Base-by-base conservation (phyloP, 92 coral and sea anemone species). In the Heliopora coerulea region DNA sequence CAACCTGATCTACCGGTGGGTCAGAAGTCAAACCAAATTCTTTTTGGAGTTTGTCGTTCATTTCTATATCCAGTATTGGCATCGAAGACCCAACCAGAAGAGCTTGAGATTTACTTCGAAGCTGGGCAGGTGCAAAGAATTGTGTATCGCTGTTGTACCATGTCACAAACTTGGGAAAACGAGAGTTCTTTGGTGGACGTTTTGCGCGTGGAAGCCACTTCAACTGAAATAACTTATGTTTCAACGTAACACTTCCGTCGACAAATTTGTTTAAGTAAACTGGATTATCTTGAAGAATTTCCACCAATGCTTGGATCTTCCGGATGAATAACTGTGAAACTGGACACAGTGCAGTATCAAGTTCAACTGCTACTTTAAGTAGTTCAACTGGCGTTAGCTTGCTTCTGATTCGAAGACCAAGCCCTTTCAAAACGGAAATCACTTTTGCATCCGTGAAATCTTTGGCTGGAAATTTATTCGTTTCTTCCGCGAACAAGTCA, bases 111-210 rank as follows among this genome's bases (percentile, higher is more conserved):
- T 40, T 65, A 54, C 85, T 46, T 20, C 42, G 68, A 14, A 78
- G 78, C 27, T 88, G 91, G 50, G 57, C 37, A 39, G 97, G 97
- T 29, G 41, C 72, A 39, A 73, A 86, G 49, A 91, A 80, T 0
- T 20, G 39, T 57, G 74, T n/a, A 34, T 7, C 42, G 42, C 42
- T 78, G 50, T 62, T 65, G 31, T 80, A 85, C 93, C 91, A 91
- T 15, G 84, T 76, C 87, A 91, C 86, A 20, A 74, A 79, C 6
- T 57, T 12, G 17, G 97, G 97, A 76, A 88, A 91, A 26, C 52
- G 57, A 1, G 67, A 24, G 13, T 15, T 46, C n/a, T 46, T 46
- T 46, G 96, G 89, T 41, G 80, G 82, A n/a, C 49, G 59, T 24
- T 29, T 18, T 68, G 63, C 76, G 32, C 83, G 54, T 10, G 82